A percentile compares a stretch with the other conserved stretches of the same genome.
Conservation (phyloP, 2,113 vertebrate species). For the Antechinus stuartii region DNA sequence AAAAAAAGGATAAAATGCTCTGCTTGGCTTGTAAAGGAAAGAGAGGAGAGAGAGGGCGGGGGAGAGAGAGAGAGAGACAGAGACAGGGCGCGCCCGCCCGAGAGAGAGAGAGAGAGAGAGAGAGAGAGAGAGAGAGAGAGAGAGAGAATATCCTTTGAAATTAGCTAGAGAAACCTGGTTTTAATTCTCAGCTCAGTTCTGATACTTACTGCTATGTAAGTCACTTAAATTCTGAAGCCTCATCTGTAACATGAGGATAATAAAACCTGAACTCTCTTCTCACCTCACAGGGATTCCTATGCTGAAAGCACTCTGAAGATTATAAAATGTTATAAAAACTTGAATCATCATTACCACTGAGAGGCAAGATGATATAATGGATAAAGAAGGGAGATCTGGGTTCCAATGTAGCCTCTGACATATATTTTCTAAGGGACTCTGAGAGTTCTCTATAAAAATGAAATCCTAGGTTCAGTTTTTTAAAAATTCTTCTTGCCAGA, state of each 20-base stretch:
- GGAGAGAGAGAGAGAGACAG: too few species aligned
- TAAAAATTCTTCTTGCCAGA: not conserved
- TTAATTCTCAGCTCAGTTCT: not conserved
- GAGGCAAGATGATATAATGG: not conserved
- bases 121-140: too few species aligned
- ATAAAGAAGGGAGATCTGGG: not conserved
- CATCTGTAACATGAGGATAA: not conserved
- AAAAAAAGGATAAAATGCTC: too few species aligned
- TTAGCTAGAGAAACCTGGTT: not conserved
- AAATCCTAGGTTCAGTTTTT: not conserved
- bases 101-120: too few species aligned
- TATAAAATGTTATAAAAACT: not conserved
- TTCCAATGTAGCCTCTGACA: not conserved
- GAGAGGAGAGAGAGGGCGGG: too few species aligned
- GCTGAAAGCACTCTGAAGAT: not conserved
- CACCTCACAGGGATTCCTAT: not conserved
- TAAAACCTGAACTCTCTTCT: not conserved
- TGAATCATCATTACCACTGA: not conserved
- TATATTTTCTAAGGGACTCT: not conserved
- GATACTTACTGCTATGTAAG: not conserved
- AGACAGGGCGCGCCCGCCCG: too few species aligned
- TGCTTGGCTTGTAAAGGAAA: too few species aligned
- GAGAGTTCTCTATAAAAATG: slow-evolving; percentile 2
- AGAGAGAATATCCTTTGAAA: not conserved
- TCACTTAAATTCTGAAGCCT: not conserved